Conservation (phyloP, 2,797 vertebrate species). For the Bovichtus diacanthus region DNA sequence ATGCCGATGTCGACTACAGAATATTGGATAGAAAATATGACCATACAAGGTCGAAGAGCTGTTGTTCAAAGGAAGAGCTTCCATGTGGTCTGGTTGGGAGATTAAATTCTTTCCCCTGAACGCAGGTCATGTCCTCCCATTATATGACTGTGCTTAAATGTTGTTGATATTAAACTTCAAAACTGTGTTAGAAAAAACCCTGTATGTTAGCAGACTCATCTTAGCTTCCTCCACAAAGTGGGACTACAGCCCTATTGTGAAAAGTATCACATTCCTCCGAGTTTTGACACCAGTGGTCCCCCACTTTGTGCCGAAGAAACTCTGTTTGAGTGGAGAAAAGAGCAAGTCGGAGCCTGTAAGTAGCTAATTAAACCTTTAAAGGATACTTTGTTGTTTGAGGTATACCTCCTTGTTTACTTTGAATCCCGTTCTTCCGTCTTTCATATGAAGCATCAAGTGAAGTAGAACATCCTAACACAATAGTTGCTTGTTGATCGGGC, state of each 20-base stretch:
- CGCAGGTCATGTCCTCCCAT: not conserved
- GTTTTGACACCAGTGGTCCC: slow-evolving; percentile 5
- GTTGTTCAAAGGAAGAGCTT: slow-evolving; percentile 17
- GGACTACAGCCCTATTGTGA: not conserved
- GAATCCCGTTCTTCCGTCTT: not conserved
- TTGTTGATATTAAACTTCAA: not conserved
- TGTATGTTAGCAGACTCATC: not conserved
- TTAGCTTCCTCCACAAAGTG: not conserved
- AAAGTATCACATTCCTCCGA: not conserved
- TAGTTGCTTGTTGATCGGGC: not conserved
- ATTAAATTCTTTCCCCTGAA: slow-evolving; percentile 10
- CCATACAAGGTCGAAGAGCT: not conserved
- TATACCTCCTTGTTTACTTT: too few species aligned
- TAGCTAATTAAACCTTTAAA: not conserved
- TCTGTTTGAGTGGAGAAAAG: not conserved
- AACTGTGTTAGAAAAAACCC: not conserved
- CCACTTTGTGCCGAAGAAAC: too few species aligned
- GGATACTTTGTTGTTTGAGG: too few species aligned
- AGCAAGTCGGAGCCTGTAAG: not conserved
- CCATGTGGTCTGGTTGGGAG: slow-evolving; percentile 9
- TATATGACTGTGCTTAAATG: not conserved
- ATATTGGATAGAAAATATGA: slow-evolving; percentile 8
- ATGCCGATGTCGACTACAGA: not conserved
- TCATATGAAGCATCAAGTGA: not conserved
- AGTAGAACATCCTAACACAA: not conserved